Evolutionary conservation across 2,888 invertebrate species (phyloP).

Genomic region (Notocelia uddmanniana): DNA sequence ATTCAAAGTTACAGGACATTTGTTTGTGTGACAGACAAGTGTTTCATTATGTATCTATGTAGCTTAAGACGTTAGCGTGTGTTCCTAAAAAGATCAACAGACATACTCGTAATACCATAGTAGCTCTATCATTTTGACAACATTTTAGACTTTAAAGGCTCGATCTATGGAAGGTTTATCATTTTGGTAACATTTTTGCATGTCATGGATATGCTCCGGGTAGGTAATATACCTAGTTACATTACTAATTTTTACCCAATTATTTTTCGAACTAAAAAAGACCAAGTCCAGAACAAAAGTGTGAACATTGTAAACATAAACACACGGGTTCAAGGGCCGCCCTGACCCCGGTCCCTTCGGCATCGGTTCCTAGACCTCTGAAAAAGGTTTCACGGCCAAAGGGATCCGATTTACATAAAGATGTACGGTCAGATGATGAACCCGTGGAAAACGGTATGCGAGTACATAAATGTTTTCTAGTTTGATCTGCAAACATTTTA

Average conservation of each 20-base stretch:
- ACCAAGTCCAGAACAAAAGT: not conserved
- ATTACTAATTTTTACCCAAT: not conserved
- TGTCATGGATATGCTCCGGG: no score
- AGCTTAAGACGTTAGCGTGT: not conserved
- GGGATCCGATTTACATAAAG: conserved; percentile 40
- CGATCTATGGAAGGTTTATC: no score
- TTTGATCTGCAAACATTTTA: not conserved
- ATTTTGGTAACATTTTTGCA: no score
- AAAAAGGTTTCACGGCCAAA: conserved; percentile 41
- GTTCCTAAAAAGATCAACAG: not conserved
- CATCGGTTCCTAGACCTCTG: conserved; percentile 29
- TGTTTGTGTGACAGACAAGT: not conserved
- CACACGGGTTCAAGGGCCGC: conserved; percentile 42
- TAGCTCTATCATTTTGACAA: no score
- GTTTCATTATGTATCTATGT: not conserved
- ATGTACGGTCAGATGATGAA: conserved; percentile 16
- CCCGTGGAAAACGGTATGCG: not conserved
- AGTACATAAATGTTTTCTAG: not conserved
- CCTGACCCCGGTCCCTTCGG: conserved; percentile 36
- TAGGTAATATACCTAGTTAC: no score
- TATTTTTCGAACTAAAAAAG: not conserved
- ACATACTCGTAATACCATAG: no score
- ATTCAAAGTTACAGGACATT: not conserved
- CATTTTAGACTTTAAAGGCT: no score
- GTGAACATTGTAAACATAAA: conserved; percentile 21